These are phyloP conservation scores for Colaptes auratus DNA, from an alignment of 2,113 vertebrate species.

Conservation along the genomic window DNA sequence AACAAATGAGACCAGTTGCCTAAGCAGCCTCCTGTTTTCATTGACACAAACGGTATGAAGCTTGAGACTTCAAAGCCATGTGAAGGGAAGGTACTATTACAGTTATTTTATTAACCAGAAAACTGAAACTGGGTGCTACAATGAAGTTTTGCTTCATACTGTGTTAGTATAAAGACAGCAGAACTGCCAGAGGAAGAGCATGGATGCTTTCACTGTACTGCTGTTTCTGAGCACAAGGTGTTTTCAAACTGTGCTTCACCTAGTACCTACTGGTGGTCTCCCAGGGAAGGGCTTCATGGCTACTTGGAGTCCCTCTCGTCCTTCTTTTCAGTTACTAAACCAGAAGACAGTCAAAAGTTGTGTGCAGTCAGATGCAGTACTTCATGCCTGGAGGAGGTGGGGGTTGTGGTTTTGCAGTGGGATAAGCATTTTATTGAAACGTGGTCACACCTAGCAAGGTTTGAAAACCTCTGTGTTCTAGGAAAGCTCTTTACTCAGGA, in stretches of 20 bases:
- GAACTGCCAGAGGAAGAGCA: not conserved
- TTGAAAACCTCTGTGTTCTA: slow-evolving; percentile 11
- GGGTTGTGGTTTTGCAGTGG: not conserved
- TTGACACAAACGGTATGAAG: not conserved
- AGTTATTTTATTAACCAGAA: not conserved
- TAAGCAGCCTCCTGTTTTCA: not conserved
- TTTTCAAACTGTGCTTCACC: not conserved
- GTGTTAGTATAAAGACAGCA: not conserved
- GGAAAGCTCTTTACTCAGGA: not conserved
- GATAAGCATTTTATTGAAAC: not conserved
- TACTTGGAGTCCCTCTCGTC: not conserved
- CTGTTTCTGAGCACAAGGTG: not conserved
- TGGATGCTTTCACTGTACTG: not conserved
- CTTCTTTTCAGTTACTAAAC: not conserved
- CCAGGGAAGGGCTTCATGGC: not conserved
- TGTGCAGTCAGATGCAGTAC: not conserved
- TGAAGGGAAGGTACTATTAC: not conserved
- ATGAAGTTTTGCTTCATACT: not conserved
- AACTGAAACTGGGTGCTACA: not conserved
- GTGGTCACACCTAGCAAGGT: not conserved
- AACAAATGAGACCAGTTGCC: not conserved
- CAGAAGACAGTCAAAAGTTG: not conserved
- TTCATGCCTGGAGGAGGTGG: not conserved
- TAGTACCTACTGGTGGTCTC: not conserved
- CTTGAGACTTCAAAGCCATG: not conserved